phyloP scores from a whole-genome alignment of 2,888 invertebrate species.

The Physocephala rufipes region DNA sequence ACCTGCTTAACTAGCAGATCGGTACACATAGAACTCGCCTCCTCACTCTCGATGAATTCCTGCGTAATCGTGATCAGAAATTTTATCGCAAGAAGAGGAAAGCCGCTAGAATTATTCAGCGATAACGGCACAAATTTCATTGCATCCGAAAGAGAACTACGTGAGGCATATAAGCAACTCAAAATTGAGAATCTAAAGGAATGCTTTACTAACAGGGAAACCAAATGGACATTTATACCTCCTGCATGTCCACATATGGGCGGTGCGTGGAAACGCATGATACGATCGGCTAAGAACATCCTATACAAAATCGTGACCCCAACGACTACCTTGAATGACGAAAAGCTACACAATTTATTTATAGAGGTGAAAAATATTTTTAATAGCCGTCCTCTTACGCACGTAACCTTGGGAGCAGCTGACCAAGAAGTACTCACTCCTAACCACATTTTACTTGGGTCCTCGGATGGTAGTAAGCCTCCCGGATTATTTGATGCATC shows the following conservation, averaged over 20 bases:
- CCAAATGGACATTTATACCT: conserved; percentile 43
- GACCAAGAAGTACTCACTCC: conserved; percentile 53
- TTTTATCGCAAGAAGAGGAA: conserved; percentile 5
- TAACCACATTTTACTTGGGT: conserved; percentile 52
- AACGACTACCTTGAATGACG: conserved; percentile 25
- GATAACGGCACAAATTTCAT: conserved; percentile 31
- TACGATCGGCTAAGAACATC: conserved; percentile 28
- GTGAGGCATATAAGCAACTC: background rate
- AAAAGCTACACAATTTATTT: conserved; percentile 31
- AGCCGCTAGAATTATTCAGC: conserved; percentile 24
- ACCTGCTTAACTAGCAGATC: conserved; percentile 38
- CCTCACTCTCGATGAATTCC: conserved; percentile 24
- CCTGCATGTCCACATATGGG: conserved; percentile 37
- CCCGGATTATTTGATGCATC: conserved; percentile 43
- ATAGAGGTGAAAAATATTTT: conserved; percentile 40
- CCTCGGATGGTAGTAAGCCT: conserved; percentile 39
- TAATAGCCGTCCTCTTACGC: conserved; percentile 41
- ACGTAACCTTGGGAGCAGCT: conserved; percentile 40
- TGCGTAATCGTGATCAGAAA: conserved; percentile 22
- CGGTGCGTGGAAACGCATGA: conserved; percentile 35
- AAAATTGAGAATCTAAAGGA: conserved; percentile 6
- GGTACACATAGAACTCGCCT: conserved; percentile 31
- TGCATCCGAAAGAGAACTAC: conserved; percentile 30
- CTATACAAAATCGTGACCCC: conserved; percentile 33
- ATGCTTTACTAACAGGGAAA: background rate